phyloP scores from a whole-genome alignment of 1,140 invertebrate genomes.

The Steinernema feltiae region DNA sequence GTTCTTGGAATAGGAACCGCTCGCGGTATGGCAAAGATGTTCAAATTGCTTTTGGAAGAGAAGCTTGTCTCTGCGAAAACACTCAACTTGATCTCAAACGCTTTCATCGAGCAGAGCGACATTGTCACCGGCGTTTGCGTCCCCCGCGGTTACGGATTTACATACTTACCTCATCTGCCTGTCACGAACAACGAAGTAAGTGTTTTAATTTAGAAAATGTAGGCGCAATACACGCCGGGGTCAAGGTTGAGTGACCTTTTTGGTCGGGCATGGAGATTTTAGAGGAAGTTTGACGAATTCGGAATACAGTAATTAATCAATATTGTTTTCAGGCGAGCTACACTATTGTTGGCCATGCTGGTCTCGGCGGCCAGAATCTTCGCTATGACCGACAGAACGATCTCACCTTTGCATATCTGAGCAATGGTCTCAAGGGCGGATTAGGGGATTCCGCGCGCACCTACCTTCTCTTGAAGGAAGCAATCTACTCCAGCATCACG shows the following conservation, averaged over 20 bases:
- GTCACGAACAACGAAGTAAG: conserved; percentile 15
- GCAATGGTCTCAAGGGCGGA: conserved; percentile 32
- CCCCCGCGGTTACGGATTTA: background rate
- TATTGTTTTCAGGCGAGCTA: conserved; percentile 17
- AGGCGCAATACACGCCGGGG: background rate
- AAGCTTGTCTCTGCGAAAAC: conserved; percentile 23
- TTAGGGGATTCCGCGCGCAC: conserved; percentile 18
- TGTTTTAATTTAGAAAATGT: background rate
- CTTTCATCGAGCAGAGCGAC: background rate
- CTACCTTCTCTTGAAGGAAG: conserved; percentile 17
- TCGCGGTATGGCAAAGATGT: conserved; percentile 24
- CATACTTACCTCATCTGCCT: background rate
- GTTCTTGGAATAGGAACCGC: conserved; percentile 25
- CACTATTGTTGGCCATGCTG: conserved; percentile 31
- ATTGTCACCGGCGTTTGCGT: conserved; percentile 13
- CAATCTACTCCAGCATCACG: background rate
- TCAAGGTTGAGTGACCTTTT: background rate
- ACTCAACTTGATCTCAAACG: conserved; percentile 13
- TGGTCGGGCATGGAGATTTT: too few relatives aligned
- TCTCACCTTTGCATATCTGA: conserved; percentile 31
- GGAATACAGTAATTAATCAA: background rate
- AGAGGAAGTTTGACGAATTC: too few relatives aligned
- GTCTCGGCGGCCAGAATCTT: conserved; percentile 36
- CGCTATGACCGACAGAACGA: conserved; percentile 24
- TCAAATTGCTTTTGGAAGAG: conserved; percentile 14